Evolutionary conservation across 2,797 vertebrate genomes (phyloP).

Genomic region (Synanceia verrucosa): DNA sequence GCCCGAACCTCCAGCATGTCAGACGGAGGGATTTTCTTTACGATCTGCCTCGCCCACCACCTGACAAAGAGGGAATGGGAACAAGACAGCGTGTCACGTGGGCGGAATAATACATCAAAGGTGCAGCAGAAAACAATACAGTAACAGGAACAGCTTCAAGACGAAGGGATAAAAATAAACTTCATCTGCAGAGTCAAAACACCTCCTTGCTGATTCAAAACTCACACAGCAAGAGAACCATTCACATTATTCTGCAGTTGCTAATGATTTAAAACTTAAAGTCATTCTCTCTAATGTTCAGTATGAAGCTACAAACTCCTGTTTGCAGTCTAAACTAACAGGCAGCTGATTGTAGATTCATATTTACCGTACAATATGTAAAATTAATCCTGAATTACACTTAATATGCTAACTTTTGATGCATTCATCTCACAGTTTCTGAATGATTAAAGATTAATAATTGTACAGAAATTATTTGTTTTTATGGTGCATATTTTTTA

Average conservation of each 20-base stretch:
- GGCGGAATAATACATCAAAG: slow-evolving; percentile 37
- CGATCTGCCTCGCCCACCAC: slow-evolving; percentile 91
- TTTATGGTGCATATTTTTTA: not conserved
- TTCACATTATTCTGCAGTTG: not conserved
- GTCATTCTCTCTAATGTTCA: too few relatives aligned
- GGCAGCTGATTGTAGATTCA: not conserved
- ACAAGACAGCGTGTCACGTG: not conserved
- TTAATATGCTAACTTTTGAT: not conserved
- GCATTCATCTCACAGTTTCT: not conserved
- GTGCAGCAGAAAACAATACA: slow-evolving; percentile 3
- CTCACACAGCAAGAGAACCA: not conserved
- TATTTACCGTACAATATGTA: not conserved
- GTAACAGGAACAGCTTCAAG: slow-evolving; percentile 17
- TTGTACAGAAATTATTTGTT: not conserved
- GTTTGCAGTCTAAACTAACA: not conserved
- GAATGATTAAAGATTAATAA: not conserved
- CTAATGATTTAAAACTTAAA: not conserved
- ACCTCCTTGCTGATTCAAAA: not conserved
- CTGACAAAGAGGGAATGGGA: slow-evolving; percentile 67
- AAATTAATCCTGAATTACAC: not conserved
- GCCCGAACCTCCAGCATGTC: slow-evolving; percentile 90
- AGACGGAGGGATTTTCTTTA: slow-evolving; percentile 94
- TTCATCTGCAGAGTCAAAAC: slow-evolving; percentile 16
- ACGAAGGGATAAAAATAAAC: slow-evolving; percentile 17
- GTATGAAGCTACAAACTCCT: too few relatives aligned